phyloP scores from a whole-genome alignment of 2,113 vertebrate species.

The Tonatia bakeri region DNA sequence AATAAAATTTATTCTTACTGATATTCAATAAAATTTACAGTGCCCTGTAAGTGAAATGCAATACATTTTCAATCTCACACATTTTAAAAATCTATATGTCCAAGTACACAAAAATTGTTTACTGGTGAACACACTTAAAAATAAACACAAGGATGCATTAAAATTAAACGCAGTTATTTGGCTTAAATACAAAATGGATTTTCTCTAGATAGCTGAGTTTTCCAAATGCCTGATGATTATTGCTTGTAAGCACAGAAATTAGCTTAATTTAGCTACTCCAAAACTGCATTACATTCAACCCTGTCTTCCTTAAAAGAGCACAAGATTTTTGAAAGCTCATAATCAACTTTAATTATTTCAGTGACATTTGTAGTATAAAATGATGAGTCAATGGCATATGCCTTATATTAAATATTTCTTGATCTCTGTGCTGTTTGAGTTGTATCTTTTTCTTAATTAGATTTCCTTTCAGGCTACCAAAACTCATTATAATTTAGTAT shows the following conservation, averaged over 20 bases:
- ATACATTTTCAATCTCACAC: background rate
- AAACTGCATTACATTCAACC: background rate
- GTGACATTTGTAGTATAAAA: background rate
- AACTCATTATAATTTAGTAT: background rate
- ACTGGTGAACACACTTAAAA: background rate
- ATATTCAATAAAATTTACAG: background rate
- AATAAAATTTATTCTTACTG: no score
- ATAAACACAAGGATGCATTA: background rate
- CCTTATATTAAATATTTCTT: background rate
- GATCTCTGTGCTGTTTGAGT: background rate
- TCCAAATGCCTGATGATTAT: background rate
- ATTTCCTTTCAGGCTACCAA: background rate
- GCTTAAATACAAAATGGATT: background rate
- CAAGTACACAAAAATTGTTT: background rate
- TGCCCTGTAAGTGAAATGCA: background rate
- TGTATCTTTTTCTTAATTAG: background rate
- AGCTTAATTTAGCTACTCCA: background rate
- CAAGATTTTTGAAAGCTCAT: background rate
- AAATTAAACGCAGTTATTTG: background rate
- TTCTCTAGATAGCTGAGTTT: background rate
- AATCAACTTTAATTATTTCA: background rate
- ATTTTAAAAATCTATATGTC: background rate
- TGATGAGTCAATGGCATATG: background rate
- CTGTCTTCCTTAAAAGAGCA: background rate
- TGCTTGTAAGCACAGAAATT: background rate